phyloP scores from a whole-genome alignment of 2,113 vertebrate species.

The Chloropsis cyanopogon region DNA sequence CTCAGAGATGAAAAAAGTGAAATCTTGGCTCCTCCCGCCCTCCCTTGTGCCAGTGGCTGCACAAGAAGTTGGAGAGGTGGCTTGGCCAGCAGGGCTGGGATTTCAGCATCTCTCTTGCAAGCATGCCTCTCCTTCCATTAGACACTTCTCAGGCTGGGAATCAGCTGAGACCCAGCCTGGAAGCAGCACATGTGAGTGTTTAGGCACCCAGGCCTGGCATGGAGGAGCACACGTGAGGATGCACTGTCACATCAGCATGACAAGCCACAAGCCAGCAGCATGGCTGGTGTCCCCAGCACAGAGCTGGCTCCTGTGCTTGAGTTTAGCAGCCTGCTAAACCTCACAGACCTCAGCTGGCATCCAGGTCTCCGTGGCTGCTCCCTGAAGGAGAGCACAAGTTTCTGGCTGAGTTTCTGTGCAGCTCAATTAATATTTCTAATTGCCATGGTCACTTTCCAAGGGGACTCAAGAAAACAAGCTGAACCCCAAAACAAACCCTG shows the following conservation, averaged over 20 bases:
- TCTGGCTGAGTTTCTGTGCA: background rate
- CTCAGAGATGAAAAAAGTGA: background rate
- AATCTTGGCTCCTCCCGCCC: background rate
- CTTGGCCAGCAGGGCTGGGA: background rate
- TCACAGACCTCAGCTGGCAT: background rate
- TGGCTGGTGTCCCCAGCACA: background rate
- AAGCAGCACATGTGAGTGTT: accelerated
- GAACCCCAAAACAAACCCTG: background rate
- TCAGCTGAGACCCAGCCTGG: background rate
- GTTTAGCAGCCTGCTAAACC: background rate
- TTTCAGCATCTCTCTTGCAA: background rate
- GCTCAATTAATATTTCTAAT: constrained; percentile 23
- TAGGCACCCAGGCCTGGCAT: accelerated
- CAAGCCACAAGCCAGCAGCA: background rate
- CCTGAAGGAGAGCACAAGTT: background rate
- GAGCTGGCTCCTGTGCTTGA: background rate
- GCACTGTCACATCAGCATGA: background rate
- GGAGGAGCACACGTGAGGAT: background rate
- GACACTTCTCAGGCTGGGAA: background rate
- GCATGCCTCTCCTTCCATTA: accelerated
- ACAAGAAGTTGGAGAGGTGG: background rate
- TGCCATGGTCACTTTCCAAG: background rate
- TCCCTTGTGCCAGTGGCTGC: background rate
- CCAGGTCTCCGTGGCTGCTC: background rate
- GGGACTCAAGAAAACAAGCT: background rate